Base-by-base conservation (phyloP, 2,113 vertebrate genomes). In the Indri indri region DNA sequence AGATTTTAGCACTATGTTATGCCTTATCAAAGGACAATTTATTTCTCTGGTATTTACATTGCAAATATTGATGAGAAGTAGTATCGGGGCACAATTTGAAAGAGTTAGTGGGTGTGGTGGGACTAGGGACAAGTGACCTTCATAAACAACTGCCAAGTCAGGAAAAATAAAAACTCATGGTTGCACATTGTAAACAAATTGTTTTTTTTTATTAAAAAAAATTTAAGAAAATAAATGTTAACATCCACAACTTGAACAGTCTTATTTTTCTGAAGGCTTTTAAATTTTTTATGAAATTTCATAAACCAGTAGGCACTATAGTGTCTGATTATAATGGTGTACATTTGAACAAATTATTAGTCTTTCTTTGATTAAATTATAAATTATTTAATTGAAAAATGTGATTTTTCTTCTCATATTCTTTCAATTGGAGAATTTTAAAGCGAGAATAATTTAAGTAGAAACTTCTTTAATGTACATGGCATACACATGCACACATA, bases 191-290 rank as follows among this genome's bases (percentile, higher is more conserved):
- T 90, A 70, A 95, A 89, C 4, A 73, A 47, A 57, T 25, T 74
- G 10, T 45, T 66, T 27, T 79, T 79, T 73, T 77, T 68, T 42
- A 94, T 83, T 92, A 61, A 95, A 88, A 54, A 59, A 25, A 63
- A 42, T 74, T 61, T n/a, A 90, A 94, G 57, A 81, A 80, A 93
- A 88, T 61, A 87, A 95, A 88, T 77, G 5, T 45, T 80, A 83
- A 30, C 14, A 80, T 47, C 34, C 32, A 86, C 9, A 68, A 68
- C 11, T 47, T 89, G 91, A 80, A 57, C 17, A 91, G 50, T 89
- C 13, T 90, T 63, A 81, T 86, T 96, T 94, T 80, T 92, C 74
- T 65, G 23, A 90, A 84, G 16, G 2, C 3, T 65, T 81, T 95
- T 63, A 42, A 82, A 16, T 79, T 61, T 66, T 81, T 65, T n/a